Percentiles rank a stretch among this genome's conserved stretches.
Evolutionary conservation across 1,140 invertebrate species (phyloP).

Genomic region (Eriosoma lanigerum): DNA sequence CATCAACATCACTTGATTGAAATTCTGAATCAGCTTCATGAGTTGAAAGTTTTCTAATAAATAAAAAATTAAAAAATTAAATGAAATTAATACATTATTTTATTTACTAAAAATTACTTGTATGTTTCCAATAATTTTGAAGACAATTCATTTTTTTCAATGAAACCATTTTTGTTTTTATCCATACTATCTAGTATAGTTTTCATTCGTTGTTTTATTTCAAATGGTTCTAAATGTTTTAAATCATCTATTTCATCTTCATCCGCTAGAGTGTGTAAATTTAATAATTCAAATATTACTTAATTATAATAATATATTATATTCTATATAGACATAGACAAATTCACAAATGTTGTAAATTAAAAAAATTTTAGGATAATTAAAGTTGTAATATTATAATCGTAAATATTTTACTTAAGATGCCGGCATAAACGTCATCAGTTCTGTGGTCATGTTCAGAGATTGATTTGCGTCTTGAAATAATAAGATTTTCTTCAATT

Average conservation of each 20-base stretch:
- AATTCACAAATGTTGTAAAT: no score
- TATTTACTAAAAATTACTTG: neutral
- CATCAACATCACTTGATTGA: neutral
- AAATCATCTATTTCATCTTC: neutral
- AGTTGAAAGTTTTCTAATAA: conserved; percentile 22
- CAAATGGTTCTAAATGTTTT: neutral
- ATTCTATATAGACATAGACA: no score
- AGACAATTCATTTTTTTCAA: conserved; percentile 1
- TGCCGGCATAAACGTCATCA: neutral
- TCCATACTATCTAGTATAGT: conserved; percentile 11
- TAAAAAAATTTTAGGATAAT: no score
- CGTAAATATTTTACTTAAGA: neutral
- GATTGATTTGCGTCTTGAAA: neutral
- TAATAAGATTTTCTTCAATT: conserved; percentile 18
- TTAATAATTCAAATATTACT: no score
- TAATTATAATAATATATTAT: no score
- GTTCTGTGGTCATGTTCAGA: conserved; percentile 26
- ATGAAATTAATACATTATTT: neutral
- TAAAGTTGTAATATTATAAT: no score
- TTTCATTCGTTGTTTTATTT: neutral
- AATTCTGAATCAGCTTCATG: conserved; percentile 38
- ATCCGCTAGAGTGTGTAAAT: neutral
- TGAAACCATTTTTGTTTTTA: neutral
- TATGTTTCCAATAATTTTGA: conserved; percentile 17
- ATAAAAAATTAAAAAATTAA: neutral